phyloP scores from a whole-genome alignment of 2,797 vertebrate species.

The Acestrorhynchus altus region DNA sequence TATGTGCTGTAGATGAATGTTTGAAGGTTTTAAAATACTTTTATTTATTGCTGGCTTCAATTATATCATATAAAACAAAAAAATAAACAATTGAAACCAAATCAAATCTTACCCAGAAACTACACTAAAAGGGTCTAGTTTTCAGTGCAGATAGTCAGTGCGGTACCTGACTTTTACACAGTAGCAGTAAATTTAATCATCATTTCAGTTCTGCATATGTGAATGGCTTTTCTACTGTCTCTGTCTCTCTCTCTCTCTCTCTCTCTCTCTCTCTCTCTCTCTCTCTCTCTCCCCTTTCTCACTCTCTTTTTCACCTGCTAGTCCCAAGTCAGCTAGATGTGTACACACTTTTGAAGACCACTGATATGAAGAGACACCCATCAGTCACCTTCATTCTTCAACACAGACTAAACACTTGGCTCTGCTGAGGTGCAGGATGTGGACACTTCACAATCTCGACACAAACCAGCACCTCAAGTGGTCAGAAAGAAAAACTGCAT shows the following conservation, averaged over 20 bases:
- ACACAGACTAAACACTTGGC: conserved; percentile 54
- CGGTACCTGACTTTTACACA: no score
- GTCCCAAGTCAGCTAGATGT: background rate
- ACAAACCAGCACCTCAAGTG: conserved; percentile 43
- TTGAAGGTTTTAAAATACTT: no score
- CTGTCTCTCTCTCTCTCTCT: conserved; percentile 20
- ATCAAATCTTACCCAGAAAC: no score
- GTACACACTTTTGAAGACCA: conserved; percentile 22
- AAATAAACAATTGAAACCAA: no score
- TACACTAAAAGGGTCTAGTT: no score
- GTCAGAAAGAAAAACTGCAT: conserved; percentile 11
- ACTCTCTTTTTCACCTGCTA: background rate
- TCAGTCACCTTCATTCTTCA: conserved; percentile 4
- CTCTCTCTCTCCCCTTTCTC: background rate
- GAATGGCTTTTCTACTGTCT: no score
- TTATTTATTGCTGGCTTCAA: no score
- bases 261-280: conserved; percentile 17
- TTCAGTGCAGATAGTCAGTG: no score
- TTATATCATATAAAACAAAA: no score
- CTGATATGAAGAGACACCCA: conserved; percentile 39
- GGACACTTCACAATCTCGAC: conserved; percentile 21
- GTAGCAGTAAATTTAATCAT: no score
- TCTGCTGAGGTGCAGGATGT: conserved; percentile 30
- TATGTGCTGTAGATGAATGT: no score
- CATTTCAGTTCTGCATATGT: no score